These are phyloP conservation scores for Diaphora mendica DNA, from an alignment of 2,888 invertebrate genomes.

Conservation along the genomic window DNA sequence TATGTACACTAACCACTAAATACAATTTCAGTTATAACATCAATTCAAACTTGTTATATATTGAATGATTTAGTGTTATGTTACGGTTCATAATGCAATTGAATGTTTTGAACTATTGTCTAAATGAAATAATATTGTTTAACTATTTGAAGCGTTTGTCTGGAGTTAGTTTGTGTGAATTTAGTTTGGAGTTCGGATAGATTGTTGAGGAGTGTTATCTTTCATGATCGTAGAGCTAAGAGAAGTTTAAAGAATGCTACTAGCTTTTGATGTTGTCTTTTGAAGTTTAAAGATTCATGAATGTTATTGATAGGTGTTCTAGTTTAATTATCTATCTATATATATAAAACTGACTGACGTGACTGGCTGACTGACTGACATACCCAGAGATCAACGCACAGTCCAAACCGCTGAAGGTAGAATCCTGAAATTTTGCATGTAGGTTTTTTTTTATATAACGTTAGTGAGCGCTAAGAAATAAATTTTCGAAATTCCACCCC, in stretches of 20 bases:
- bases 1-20: background rate
- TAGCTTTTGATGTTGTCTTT: background rate
- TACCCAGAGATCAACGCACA: no score
- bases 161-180: constrained; percentile 8
- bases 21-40: constrained; percentile 1
- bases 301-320: background rate
- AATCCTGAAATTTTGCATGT: no score
- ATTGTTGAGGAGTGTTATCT: constrained; percentile 7
- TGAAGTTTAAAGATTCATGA: no score
- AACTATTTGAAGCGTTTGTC: background rate
- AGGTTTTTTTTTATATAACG: no score
- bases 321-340: no score
- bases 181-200: constrained; percentile 2
- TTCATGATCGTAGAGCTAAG: background rate
- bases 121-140: constrained; percentile 10
- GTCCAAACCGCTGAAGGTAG: no score
- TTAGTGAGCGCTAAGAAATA: no score
- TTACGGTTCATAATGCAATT: constrained; percentile 8
- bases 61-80: constrained; percentile 11
- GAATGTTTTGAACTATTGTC: constrained; percentile 2
- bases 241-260: background rate
- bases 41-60: constrained; percentile 1
- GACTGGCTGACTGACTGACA: no score
- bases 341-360: no score
- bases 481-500: no score